Percentiles rank a stretch among this genome's conserved stretches.
Conservation (phyloP, 2,888 invertebrate species). For the Hypselothyrea guttata region DNA sequence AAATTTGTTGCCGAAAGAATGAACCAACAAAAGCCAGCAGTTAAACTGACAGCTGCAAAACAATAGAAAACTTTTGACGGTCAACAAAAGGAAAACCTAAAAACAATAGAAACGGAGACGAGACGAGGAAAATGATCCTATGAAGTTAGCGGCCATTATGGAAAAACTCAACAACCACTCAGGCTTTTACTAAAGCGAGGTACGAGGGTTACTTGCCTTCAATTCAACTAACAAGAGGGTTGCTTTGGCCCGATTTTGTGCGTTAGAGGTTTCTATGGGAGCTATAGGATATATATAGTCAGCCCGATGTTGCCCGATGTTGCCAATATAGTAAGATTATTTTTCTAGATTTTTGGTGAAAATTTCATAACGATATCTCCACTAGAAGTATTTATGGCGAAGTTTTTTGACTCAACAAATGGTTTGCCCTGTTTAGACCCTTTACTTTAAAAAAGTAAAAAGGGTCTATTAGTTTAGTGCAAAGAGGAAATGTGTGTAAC, state of each 20-base stretch:
- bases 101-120: slow-evolving; percentile 19
- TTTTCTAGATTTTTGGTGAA: too few species aligned
- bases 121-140: slow-evolving; percentile 20
- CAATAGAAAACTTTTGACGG: slow-evolving; percentile 65
- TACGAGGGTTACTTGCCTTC: slow-evolving; percentile 40
- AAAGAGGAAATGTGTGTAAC: too few species aligned
- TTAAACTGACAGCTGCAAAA: slow-evolving; percentile 64
- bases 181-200: slow-evolving; percentile 11
- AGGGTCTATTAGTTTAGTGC: too few species aligned
- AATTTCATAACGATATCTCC: too few species aligned
- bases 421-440: too few species aligned
- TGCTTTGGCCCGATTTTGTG: slow-evolving; percentile 33
- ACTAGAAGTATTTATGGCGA: too few species aligned
- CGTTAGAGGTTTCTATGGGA: too few species aligned
- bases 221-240: background rate
- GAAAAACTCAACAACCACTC: slow-evolving; percentile 45
- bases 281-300: too few species aligned
- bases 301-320: too few species aligned
- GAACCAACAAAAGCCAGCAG: slow-evolving; percentile 66
- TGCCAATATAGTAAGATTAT: too few species aligned
- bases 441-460: too few species aligned
- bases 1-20: slow-evolving; percentile 71
- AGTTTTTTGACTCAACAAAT: too few species aligned
- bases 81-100: slow-evolving; percentile 59
- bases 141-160: slow-evolving; percentile 65